Evolutionary conservation across 2,797 vertebrate genomes (phyloP).

Genomic region (Hydrolagus colliei): DNA sequence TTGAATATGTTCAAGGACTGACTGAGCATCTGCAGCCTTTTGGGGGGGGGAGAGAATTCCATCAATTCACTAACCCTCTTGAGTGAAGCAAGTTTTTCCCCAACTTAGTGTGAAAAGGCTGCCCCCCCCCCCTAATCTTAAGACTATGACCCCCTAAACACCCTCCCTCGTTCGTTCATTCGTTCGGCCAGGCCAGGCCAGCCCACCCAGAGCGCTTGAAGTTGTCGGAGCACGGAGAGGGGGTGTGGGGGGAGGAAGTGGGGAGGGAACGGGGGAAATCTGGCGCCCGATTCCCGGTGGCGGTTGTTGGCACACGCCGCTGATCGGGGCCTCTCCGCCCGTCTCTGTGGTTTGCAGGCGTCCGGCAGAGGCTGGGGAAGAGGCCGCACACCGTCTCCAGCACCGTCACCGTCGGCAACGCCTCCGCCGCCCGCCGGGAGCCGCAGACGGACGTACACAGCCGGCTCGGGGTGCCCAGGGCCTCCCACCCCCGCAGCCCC

Average conservation of each 20-base stretch:
- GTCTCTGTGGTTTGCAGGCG: constrained; percentile 59
- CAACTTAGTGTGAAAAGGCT: not conserved
- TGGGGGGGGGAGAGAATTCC: too few relatives aligned
- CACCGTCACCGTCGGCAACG: constrained; percentile 47
- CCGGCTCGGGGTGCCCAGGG: constrained; percentile 74
- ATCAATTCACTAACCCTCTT: not conserved
- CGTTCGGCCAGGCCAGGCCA: too few relatives aligned
- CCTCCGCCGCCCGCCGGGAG: constrained; percentile 62
- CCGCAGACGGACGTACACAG: constrained; percentile 81
- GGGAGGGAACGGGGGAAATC: too few relatives aligned
- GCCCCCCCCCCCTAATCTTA: not conserved
- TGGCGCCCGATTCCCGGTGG: not conserved
- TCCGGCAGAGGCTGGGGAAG: constrained; percentile 84
- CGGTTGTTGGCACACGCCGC: too few relatives aligned
- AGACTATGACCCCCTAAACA: too few relatives aligned
- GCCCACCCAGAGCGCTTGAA: too few relatives aligned
- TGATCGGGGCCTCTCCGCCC: too few relatives aligned
- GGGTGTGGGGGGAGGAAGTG: too few relatives aligned
- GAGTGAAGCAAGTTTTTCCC: not conserved
- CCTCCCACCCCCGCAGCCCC: constrained; percentile 59
- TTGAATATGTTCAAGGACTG: too few relatives aligned
- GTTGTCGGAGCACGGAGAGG: too few relatives aligned
- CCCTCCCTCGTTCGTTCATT: too few relatives aligned
- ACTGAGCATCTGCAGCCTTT: too few relatives aligned
- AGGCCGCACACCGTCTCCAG: constrained; percentile 64